phyloP scores from a whole-genome alignment of 2,797 vertebrate species.

The Sebastes cheni region DNA sequence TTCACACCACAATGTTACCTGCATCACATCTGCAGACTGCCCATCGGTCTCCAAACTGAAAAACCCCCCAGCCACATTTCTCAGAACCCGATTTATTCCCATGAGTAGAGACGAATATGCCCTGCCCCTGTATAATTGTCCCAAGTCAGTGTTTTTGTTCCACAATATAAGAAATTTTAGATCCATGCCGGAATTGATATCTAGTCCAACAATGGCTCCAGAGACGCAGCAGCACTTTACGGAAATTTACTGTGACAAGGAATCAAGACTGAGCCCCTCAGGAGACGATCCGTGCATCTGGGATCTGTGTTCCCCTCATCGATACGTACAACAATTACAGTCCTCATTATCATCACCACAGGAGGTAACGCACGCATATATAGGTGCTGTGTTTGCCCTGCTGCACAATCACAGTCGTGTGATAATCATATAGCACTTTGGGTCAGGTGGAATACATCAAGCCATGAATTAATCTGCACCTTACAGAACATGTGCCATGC shows the following conservation, averaged over 20 bases:
- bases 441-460: conserved; percentile 62
- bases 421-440: conserved; percentile 53
- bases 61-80: conserved; percentile 47
- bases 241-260: conserved; percentile 74
- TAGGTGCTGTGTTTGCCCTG: conserved; percentile 46
- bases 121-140: conserved; percentile 29
- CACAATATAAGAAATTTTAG: conserved; percentile 43
- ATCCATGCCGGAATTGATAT: conserved; percentile 42
- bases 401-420: conserved; percentile 62
- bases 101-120: conserved; percentile 34
- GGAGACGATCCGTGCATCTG: conserved; percentile 63
- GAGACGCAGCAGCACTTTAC: conserved; percentile 60
- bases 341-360: conserved; percentile 70
- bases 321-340: conserved; percentile 65
- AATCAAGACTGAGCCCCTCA: conserved; percentile 60
- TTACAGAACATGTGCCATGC: conserved; percentile 72
- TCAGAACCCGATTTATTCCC: conserved; percentile 47
- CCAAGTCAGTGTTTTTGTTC: conserved; percentile 50
- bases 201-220: conserved; percentile 60
- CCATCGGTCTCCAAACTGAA: conserved; percentile 62
- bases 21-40: conserved; percentile 81
- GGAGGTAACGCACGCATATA: conserved; percentile 55
- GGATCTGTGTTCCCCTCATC: conserved; percentile 62
- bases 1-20: conserved; percentile 82
- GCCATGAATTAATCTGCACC: conserved; percentile 65